Evolutionary conservation across 2,797 vertebrate genomes (phyloP).

Genomic region (Hemitrygon akajei): DNA sequence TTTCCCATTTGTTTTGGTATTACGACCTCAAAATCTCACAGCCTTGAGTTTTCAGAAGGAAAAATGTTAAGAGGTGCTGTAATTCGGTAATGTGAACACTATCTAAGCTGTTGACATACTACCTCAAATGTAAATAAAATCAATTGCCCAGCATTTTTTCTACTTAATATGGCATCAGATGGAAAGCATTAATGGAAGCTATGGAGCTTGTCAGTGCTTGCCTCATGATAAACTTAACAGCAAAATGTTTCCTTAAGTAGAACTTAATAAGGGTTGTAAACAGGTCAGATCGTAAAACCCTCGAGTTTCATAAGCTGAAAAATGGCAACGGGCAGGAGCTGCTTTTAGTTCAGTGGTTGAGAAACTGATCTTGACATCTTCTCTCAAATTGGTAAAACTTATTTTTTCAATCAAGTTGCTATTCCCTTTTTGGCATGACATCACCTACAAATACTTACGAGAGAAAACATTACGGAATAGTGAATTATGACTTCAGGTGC

Average conservation of each 20-base stretch:
- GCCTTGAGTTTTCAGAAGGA: neutral
- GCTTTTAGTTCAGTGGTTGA: neutral
- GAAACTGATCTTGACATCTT: neutral
- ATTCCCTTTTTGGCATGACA: neutral
- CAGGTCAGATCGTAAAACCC: neutral
- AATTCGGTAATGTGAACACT: neutral
- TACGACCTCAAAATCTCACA: neutral
- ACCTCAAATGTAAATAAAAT: neutral
- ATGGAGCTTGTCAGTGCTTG: neutral
- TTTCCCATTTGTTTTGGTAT: neutral
- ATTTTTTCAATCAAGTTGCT: neutral
- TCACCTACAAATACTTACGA: neutral
- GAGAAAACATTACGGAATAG: neutral
- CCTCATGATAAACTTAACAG: neutral
- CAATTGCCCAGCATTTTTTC: neutral
- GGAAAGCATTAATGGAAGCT: neutral
- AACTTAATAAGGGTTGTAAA: neutral
- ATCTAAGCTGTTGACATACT: neutral
- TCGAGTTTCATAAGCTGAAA: neutral
- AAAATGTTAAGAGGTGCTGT: neutral
- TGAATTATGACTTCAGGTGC: neutral
- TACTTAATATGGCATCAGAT: neutral
- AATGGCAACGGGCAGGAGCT: neutral
- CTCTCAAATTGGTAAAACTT: neutral
- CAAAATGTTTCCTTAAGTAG: neutral